Evolutionary conservation across 2,888 invertebrate species (phyloP), one percentile per base, ranked within the genome.

Genomic region (Ormyrus labotus): DNA sequence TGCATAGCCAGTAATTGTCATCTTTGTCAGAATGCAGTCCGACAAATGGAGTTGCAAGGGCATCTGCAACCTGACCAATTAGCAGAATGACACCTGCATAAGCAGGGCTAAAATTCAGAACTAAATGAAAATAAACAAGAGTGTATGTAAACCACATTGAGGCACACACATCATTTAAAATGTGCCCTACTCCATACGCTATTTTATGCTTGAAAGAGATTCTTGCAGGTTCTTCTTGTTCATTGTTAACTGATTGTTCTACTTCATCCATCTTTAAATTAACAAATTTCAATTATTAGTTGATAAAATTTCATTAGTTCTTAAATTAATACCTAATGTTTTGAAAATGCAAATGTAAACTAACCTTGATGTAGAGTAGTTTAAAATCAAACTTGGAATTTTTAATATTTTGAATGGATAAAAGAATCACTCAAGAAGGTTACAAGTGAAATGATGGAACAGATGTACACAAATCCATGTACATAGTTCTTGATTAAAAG

Each of bases 81-180:
- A 98, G 92, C 91, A 98, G 93, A 72, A 96, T 91, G 68, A 93
- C 91, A 48, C 93, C 94, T 1, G 93, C 90, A 80, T 91, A 86
- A 8, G 87, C 84, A 75, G 91, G 89, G 81, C 90, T 87, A 82
- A 93, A 92, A 45, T 89, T 89, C 34, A 92, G 89, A 5, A 94
- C 94, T 85, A 92, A 91, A 83, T 94, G 93, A 85, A 97, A 95
- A 91, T 95, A 98, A 72, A 98, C 94, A 85, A 98, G 92, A 67
- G 97, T 93, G 90, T 98, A 98, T 1, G 96, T 96, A 91, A 98
- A 98, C 98, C 98, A 98, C 93, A 98, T 95, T 81, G 97, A 96
- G 19, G 97, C 97, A 91, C 96, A 97, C 61, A 98, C 93, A 91
- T 98, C 98, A 91, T 98, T 98, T 85, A 97, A 93, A 70, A 98